These are phyloP conservation scores for Xiphorhynchus erythropygius DNA, from an alignment of 2,797 vertebrate genomes.

Conservation along the genomic window DNA sequence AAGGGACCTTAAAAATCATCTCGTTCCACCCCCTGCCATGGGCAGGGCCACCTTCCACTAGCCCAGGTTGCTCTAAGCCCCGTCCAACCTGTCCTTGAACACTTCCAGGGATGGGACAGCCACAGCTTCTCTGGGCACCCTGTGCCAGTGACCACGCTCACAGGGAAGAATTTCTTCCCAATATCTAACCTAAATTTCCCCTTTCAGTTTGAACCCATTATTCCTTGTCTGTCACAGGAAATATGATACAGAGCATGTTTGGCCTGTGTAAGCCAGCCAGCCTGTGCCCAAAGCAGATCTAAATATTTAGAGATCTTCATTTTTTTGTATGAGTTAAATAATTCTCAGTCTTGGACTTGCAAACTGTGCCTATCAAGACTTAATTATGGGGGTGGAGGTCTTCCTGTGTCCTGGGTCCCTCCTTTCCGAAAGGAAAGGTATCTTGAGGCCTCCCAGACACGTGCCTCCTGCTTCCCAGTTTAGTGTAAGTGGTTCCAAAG, in stretches of 20 bases:
- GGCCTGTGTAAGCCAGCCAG: background rate
- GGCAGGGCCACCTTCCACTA: background rate
- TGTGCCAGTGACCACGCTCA: background rate
- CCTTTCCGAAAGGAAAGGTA: background rate
- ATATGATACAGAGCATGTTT: background rate
- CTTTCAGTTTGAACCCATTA: background rate
- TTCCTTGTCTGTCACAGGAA: background rate
- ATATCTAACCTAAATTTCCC: background rate
- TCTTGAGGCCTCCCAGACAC: background rate
- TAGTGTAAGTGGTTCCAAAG: background rate
- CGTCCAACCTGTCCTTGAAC: rapidly evolving
- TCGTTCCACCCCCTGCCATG: background rate
- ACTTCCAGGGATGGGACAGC: background rate
- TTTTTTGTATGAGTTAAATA: background rate
- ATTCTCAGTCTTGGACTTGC: background rate
- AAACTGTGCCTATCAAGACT: background rate
- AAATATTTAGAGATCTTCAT: background rate
- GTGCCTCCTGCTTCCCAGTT: background rate
- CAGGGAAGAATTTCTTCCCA: background rate
- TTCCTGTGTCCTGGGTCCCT: background rate
- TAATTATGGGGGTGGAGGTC: background rate
- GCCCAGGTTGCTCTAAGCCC: background rate
- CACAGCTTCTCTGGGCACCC: background rate
- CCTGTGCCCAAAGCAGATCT: background rate
- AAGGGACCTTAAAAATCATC: background rate